Percentiles rank a stretch among this genome's conserved stretches.
These are phyloP conservation scores for Acropora tenuis DNA, from an alignment of 64 coral and sea anemone genomes.

Conservation along the genomic window DNA sequence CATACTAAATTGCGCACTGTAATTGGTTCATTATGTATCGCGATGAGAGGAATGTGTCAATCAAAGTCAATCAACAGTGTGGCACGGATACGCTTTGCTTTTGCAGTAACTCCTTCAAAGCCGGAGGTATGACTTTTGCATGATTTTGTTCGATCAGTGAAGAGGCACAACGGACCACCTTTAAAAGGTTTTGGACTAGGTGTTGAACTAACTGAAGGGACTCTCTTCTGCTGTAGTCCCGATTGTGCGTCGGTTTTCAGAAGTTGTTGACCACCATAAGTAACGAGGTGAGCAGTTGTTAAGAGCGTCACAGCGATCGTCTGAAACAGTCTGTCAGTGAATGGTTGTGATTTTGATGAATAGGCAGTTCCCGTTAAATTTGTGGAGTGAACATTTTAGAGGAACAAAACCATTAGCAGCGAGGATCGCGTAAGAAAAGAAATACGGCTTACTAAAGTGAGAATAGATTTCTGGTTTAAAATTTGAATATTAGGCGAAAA, in stretches of 20 bases:
- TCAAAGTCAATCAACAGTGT: slow-evolving; percentile 28
- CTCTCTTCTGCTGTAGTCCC: background rate
- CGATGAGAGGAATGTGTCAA: slow-evolving; percentile 73
- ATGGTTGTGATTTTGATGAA: background rate
- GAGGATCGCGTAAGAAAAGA: background rate
- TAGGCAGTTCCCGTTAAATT: slow-evolving; percentile 31
- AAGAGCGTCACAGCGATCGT: background rate
- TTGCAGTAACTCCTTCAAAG: slow-evolving; percentile 1
- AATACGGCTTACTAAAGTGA: background rate
- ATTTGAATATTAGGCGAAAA: background rate
- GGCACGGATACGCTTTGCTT: slow-evolving; percentile 41
- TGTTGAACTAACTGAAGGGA: background rate
- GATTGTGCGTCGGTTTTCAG: background rate
- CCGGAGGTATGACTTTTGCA: too few relatives aligned
- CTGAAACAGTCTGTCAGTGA: background rate
- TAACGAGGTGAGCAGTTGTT: slow-evolving; percentile 7
- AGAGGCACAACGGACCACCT: background rate
- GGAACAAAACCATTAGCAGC: background rate
- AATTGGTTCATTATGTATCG: slow-evolving; percentile 59
- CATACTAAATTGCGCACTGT: background rate
- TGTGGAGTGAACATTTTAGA: background rate
- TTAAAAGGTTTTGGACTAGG: background rate
- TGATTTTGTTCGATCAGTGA: background rate
- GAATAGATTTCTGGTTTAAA: background rate
- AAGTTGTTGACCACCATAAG: background rate